Evolutionary conservation across 30 jellyfish, hydroid and myxozoan species (phyloP).

Genomic region (Chironex yamaguchii): DNA sequence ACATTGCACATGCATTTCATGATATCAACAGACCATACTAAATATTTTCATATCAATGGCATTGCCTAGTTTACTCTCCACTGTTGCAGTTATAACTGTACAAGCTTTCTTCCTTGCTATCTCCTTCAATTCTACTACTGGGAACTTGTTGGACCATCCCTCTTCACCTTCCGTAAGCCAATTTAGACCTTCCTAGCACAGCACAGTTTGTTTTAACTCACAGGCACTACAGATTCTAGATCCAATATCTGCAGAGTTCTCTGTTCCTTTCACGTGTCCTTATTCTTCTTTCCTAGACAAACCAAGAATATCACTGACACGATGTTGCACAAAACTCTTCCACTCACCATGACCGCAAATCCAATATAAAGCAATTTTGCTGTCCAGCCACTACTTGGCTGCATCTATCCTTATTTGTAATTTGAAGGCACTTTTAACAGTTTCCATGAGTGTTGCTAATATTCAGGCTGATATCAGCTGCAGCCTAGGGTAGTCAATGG

Average conservation of each 20-base stretch:
- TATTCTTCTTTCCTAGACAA: slow-evolving; percentile 27
- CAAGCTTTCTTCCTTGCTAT: too few relatives aligned
- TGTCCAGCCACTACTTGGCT: slow-evolving; percentile 58
- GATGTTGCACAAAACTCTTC: slow-evolving; percentile 58
- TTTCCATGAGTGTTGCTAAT: slow-evolving; percentile 39
- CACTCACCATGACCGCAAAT: slow-evolving; percentile 40
- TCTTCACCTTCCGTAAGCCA: too few relatives aligned
- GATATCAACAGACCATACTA: too few relatives aligned
- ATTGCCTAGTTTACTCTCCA: too few relatives aligned
- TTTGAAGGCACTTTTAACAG: slow-evolving; percentile 26
- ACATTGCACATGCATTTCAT: too few relatives aligned
- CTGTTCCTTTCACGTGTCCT: slow-evolving; percentile 64
- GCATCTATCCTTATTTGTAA: slow-evolving; percentile 25
- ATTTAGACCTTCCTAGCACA: too few relatives aligned
- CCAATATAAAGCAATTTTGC: slow-evolving; percentile 67
- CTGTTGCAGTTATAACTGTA: too few relatives aligned
- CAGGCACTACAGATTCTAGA: too few relatives aligned
- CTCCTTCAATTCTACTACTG: too few relatives aligned
- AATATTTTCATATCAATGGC: too few relatives aligned
- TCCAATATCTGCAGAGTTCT: slow-evolving; percentile 71
- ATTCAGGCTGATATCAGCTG: slow-evolving; percentile 57
- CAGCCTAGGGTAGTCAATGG: slow-evolving; percentile 43
- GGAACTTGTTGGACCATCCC: too few relatives aligned
- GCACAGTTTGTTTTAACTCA: too few relatives aligned
- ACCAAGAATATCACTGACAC: slow-evolving; percentile 51